phyloP scores from a whole-genome alignment of 2,888 invertebrate species.

The Tachina lurida region DNA sequence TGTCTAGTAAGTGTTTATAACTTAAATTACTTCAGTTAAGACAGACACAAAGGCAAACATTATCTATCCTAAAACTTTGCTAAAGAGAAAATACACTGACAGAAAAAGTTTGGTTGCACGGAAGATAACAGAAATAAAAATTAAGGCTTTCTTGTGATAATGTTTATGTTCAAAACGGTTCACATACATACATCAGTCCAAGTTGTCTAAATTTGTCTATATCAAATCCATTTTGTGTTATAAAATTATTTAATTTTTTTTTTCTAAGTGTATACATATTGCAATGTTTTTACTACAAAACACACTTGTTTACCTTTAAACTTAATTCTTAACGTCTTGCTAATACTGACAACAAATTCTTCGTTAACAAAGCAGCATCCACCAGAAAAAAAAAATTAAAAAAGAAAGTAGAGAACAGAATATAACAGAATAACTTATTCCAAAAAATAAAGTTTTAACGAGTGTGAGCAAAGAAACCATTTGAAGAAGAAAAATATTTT shows the following conservation, averaged over 20 bases:
- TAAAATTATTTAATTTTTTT: not conserved
- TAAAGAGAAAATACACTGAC: slow-evolving; percentile 19
- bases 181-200: no score
- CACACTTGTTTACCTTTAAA: slow-evolving; percentile 30
- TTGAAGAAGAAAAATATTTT: slow-evolving; percentile 21
- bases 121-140: no score
- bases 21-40: slow-evolving; percentile 41
- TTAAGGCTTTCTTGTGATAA: no score
- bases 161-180: no score
- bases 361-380: slow-evolving; percentile 36
- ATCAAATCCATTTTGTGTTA: no score
- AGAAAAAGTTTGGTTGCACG: not conserved
- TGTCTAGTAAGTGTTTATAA: slow-evolving; percentile 51
- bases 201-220: no score
- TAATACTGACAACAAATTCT: slow-evolving; percentile 41
- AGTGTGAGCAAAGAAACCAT: slow-evolving; percentile 33
- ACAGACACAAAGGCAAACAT: slow-evolving; percentile 30
- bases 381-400: not conserved
- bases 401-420: not conserved
- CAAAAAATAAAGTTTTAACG: slow-evolving; percentile 27
- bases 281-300: not conserved
- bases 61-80: slow-evolving; percentile 18
- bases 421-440: slow-evolving; percentile 11
- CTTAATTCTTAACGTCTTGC: slow-evolving; percentile 23
- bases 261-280: not conserved